Evolutionary conservation across 2,888 invertebrate genomes (phyloP).

Genomic region (Meandrusa payeni): DNA sequence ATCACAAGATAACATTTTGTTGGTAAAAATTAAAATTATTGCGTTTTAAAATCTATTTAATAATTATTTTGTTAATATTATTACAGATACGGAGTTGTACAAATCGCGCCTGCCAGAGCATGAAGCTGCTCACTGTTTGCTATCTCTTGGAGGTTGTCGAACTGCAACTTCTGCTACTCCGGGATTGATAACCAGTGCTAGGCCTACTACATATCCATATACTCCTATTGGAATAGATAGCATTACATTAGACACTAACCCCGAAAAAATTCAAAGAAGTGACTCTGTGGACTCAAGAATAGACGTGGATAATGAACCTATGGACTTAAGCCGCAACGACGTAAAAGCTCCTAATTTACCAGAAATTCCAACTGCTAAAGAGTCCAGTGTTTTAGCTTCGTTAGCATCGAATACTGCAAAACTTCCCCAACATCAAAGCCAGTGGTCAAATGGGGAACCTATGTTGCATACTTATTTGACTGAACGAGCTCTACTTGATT

Average conservation of each 20-base stretch:
- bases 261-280: constrained; percentile 52
- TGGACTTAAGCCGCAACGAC: constrained; percentile 73
- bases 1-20: neutral
- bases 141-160: constrained; percentile 85
- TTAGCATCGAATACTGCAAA: constrained; percentile 83
- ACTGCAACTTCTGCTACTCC: constrained; percentile 75
- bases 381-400: constrained; percentile 82
- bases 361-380: constrained; percentile 83
- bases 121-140: constrained; percentile 91
- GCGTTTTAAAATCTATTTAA: too few species aligned
- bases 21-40: constrained; percentile 2
- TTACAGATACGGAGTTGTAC: constrained; percentile 83
- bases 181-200: constrained; percentile 79
- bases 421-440: constrained; percentile 77
- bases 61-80: constrained; percentile 13
- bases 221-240: constrained; percentile 60
- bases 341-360: constrained; percentile 55
- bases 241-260: constrained; percentile 42
- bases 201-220: constrained; percentile 87
- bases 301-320: constrained; percentile 77
- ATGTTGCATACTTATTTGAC: constrained; percentile 87
- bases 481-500: constrained; percentile 85
- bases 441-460: constrained; percentile 82
- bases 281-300: constrained; percentile 48
- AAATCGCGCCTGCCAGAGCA: constrained; percentile 89